Evolutionary conservation across 2,888 invertebrate genomes (phyloP), one percentile per base, ranked within the genome.

Genomic region (Anagyrus pseudococci): DNA sequence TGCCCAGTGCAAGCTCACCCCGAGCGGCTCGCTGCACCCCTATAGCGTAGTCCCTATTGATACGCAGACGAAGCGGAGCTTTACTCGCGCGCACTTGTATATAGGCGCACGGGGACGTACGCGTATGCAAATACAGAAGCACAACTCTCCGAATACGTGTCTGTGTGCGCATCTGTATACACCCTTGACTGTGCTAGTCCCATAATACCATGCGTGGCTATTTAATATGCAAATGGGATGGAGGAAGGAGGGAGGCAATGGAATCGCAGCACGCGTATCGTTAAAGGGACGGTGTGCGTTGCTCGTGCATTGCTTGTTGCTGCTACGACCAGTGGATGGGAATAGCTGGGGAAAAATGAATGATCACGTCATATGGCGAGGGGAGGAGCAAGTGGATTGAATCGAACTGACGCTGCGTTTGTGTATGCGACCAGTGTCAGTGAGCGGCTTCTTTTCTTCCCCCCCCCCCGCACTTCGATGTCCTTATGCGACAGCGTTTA

Each of bases 141-240:
- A 62, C 54, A 67, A 58, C 63, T 58, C 50, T 57, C 56, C 60
- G 56, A 44, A 53, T 49, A 61, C 57, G 58, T 33, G 29, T 53
- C 46, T 41, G 41, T 57, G 48, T 50, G 29, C 29, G 29, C 10
- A 10, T 29, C 6, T n/a, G n/a, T n/a, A n/a, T n/a, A n/a, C n/a
- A n/a, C n/a, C n/a, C 33, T 37, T 8, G 33, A 15, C 33, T 37
- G 33, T 37, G 13, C 43, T 33, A 61, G 48, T 55, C 62, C 46
- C 52, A 56, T 62, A 57, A 62, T 56, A 41, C 49, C 64, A n/a
- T n/a, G 66, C 19, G 23, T 46, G 46, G 67, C 72, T 74, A 75
- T 77, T 77, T 78, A 77, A 74, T 76, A 78, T 77, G 78, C 75
- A 78, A 78, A 78, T 77, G 78, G n/a, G n/a, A n/a, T n/a, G n/a